These are phyloP conservation scores for Esperia sulphurella DNA, from an alignment of 2,888 invertebrate genomes.

Conservation along the genomic window DNA sequence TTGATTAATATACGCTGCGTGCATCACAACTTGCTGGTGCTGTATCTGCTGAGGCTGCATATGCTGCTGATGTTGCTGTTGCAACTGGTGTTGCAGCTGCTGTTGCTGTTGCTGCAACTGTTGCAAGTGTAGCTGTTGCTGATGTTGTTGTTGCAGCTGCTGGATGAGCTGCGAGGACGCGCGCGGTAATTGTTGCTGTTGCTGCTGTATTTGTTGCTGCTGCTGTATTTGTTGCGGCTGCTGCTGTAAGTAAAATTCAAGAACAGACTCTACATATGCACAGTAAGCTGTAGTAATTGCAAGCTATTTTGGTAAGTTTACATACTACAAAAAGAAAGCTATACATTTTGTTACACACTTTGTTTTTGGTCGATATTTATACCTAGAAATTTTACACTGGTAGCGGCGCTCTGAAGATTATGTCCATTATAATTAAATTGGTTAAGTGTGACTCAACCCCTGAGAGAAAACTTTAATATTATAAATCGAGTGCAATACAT, in stretches of 20 bases:
- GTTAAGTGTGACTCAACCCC: too few relatives aligned
- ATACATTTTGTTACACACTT: too few relatives aligned
- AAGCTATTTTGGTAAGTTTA: too few relatives aligned
- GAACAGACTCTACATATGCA: too few relatives aligned
- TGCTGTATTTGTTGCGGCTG: slow-evolving; percentile 19
- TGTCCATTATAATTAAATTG: too few relatives aligned
- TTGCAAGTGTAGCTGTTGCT: slow-evolving; percentile 38
- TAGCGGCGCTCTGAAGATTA: too few relatives aligned
- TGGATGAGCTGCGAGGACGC: slow-evolving; percentile 41
- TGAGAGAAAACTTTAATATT: too few relatives aligned
- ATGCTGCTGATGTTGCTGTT: slow-evolving; percentile 37
- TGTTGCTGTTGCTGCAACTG: slow-evolving; percentile 37
- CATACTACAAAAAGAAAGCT: too few relatives aligned
- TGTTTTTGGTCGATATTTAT: too few relatives aligned
- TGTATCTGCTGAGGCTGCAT: slow-evolving; percentile 47
- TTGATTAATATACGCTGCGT: slow-evolving; percentile 69
- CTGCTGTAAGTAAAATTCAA: background rate
- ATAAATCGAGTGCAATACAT: too few relatives aligned
- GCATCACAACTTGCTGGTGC: slow-evolving; percentile 69
- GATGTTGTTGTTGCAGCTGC: slow-evolving; percentile 43
- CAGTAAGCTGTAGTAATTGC: too few relatives aligned
- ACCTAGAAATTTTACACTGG: too few relatives aligned
- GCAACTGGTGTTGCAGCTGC: slow-evolving; percentile 36
- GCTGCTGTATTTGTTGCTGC: slow-evolving; percentile 6
- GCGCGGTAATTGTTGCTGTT: slow-evolving; percentile 33